phyloP scores from a whole-genome alignment of 2,888 invertebrate species.

The Cyrtodaria siliqua region DNA sequence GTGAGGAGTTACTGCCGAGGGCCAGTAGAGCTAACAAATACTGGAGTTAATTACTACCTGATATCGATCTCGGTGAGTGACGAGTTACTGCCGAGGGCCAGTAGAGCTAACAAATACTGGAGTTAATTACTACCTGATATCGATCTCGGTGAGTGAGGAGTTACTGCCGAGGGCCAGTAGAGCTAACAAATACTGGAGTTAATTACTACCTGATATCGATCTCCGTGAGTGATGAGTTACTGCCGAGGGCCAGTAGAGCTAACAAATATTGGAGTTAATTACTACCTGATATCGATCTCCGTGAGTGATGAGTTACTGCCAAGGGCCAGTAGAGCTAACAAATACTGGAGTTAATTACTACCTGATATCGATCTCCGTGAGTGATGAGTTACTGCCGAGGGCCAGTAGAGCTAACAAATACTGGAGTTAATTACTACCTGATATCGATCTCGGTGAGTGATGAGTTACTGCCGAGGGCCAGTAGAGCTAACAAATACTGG shows the following conservation, averaged over 20 bases:
- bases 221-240: slow-evolving; percentile 91
- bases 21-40: too few relatives aligned
- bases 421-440: too few relatives aligned
- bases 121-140: slow-evolving; percentile 89
- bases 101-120: too few relatives aligned
- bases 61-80: slow-evolving; percentile 90
- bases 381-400: slow-evolving; percentile 92
- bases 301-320: slow-evolving; percentile 93
- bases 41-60: too few relatives aligned
- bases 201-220: slow-evolving; percentile 89
- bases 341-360: too few relatives aligned
- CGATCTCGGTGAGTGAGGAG: slow-evolving; percentile 90
- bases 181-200: too few relatives aligned
- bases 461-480: slow-evolving; percentile 94
- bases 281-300: slow-evolving; percentile 89
- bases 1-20: slow-evolving; percentile 92
- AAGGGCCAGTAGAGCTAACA: too few relatives aligned
- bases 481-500: too few relatives aligned
- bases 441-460: slow-evolving; percentile 90
- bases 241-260: slow-evolving; percentile 94
- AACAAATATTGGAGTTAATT: too few relatives aligned
- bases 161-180: slow-evolving; percentile 95
- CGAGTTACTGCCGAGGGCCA: slow-evolving; percentile 94
- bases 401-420: too few relatives aligned
- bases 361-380: slow-evolving; percentile 90